Base-by-base conservation (phyloP, 2,888 invertebrate genomes). In the Lottia scabra region DNA sequence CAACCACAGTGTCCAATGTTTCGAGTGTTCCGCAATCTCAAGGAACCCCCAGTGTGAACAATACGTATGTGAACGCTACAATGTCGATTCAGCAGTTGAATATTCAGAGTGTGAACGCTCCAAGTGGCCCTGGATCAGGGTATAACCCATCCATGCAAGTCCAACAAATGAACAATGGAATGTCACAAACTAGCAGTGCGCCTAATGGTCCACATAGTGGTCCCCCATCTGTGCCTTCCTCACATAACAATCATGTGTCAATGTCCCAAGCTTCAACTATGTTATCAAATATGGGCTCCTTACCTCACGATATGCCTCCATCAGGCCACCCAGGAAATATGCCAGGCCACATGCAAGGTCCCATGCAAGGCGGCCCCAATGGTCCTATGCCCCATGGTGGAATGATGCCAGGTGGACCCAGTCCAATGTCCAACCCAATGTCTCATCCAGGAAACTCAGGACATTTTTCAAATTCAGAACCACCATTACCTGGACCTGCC, bases 1-100 rank as follows among this genome's bases (percentile, higher is more conserved):
- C 70, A 23, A 62, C 68, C 38, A 66, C 62, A 46, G n/a, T 44
- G 30, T 62, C 66, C 63, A 69, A 64, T 48, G 46, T 64, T 65
- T 71, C 65, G 62, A 75, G 73, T 75, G 67, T 67, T 68, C 62
- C 80, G 75, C 81, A 78, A 73, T 78, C 80, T 77, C 81, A 78
- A 65, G 74, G 75, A 63, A 78, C 83, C 63, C 86, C 85, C 16
- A 90, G 89, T 77, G 90, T 91, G 43, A 91, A 91, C 82, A 91
- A 91, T 83, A 90, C 91, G 2, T 91, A 88, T 80, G 90, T 90
- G 65, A 91, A 90, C 84, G 90, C 91, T 48, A 90, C 90, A 56
- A 90, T 91, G 89, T 90, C 91, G 65, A 91, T 91, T 71, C 90
- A 90, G 78, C 91, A 91, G 82, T 86, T 91, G 80, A 91, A 91